Conservation (phyloP, 1,140 invertebrate genomes). For the Globodera rostochiensis region DNA sequence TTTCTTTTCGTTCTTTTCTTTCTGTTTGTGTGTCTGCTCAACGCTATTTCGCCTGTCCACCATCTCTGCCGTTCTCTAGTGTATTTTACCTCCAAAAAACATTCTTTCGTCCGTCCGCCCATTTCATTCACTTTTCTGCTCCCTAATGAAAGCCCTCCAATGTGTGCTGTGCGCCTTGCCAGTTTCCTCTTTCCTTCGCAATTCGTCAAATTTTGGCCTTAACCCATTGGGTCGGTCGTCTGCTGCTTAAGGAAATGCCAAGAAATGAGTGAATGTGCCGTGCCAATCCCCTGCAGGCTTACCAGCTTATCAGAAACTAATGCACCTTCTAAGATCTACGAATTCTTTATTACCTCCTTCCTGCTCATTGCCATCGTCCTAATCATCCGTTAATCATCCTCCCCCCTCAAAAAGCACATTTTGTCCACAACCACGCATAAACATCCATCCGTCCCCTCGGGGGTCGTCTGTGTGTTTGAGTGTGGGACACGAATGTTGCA, state of each 20-base stretch:
- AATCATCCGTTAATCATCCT: too few relatives aligned
- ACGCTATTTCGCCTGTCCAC: too few relatives aligned
- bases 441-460: too few relatives aligned
- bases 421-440: too few relatives aligned
- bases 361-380: not conserved
- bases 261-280: not conserved
- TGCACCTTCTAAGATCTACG: too few relatives aligned
- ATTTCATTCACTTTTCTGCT: not conserved
- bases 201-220: not conserved
- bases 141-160: not conserved
- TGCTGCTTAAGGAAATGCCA: not conserved
- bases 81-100: conserved; percentile 1
- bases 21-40: too few relatives aligned
- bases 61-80: not conserved
- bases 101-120: not conserved
- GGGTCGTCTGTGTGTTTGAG: too few relatives aligned
- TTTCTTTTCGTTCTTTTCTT: not conserved
- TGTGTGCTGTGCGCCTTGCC: not conserved
- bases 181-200: not conserved
- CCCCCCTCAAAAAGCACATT: too few relatives aligned
- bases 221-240: not conserved
- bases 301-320: not conserved
- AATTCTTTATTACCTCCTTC: not conserved
- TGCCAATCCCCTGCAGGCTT: not conserved
- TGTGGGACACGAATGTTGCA: not conserved